Conservation (phyloP, 37 sponge, comb jelly and placozoan species). For the Haliclona indistincta region DNA sequence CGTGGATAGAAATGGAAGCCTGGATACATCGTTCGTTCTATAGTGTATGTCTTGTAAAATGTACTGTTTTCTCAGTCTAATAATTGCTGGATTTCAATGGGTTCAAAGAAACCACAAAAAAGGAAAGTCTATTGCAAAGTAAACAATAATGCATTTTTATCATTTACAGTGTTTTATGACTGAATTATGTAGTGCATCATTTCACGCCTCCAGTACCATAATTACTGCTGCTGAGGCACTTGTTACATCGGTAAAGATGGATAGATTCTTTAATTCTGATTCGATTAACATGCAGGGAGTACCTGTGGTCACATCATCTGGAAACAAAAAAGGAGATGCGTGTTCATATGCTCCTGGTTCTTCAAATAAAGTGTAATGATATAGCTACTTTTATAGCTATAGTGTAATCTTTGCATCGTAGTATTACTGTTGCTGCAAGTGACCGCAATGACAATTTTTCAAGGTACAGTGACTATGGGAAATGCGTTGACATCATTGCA, state of each 20-base stretch:
- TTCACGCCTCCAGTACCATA: no score
- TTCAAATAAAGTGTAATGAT: no score
- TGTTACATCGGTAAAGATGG: no score
- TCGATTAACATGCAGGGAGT: constrained; percentile 51
- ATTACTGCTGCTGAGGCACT: no score
- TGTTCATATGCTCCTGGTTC: constrained; percentile 56
- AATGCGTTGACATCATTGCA: constrained; percentile 61
- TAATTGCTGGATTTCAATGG: constrained; percentile 54
- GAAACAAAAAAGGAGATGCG: constrained; percentile 45
- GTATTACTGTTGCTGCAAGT: constrained; percentile 52
- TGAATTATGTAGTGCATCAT: no score
- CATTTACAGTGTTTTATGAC: neutral
- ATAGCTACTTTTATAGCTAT: neutral
- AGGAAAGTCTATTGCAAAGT: constrained; percentile 57
- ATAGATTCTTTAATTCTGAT: no score
- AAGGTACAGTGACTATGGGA: constrained; percentile 69
- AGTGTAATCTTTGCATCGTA: no score
- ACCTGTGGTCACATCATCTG: constrained; percentile 53
- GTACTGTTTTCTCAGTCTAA: no score
- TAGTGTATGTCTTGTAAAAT: no score
- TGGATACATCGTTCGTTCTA: no score
- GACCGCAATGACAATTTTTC: constrained; percentile 33
- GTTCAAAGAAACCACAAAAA: constrained; percentile 41
- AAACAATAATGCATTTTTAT: neutral
- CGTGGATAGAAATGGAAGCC: constrained; percentile 54